phyloP scores from a whole-genome alignment of 1,140 invertebrate species.

The Brachionus paranguensis region DNA sequence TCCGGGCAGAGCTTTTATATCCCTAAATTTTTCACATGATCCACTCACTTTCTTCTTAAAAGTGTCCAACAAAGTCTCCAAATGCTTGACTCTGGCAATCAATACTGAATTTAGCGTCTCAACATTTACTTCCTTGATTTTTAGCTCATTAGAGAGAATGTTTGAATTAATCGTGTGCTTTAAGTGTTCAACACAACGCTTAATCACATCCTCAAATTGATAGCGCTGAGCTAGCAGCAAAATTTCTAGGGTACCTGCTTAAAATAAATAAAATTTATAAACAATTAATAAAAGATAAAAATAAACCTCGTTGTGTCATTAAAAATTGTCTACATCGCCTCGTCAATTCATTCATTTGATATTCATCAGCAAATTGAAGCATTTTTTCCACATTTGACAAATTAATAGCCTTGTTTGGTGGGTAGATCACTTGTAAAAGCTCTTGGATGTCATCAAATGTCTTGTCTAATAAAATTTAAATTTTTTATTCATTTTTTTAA shows the following conservation, averaged over 20 bases:
- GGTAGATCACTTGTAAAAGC: constrained; percentile 49
- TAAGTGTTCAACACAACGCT: constrained; percentile 36
- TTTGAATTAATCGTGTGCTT: constrained; percentile 31
- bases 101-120: constrained; percentile 23
- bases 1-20: constrained; percentile 32
- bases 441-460: constrained; percentile 44
- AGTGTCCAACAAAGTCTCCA: constrained; percentile 35
- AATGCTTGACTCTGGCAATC: constrained; percentile 19
- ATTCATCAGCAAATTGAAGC: constrained; percentile 44
- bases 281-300: not conserved
- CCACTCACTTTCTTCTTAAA: constrained; percentile 34
- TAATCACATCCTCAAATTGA: constrained; percentile 38
- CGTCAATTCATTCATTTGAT: constrained; percentile 47
- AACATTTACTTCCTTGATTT: constrained; percentile 26
- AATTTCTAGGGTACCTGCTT: constrained; percentile 7
- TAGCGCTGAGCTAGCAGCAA: constrained; percentile 37
- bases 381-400: constrained; percentile 41
- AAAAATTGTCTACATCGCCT: constrained; percentile 47
- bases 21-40: constrained; percentile 38
- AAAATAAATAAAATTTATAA: not conserved
- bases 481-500: not conserved
- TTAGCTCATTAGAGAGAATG: constrained; percentile 8
- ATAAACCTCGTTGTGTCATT: constrained; percentile 41
- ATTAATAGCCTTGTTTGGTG: constrained; percentile 47
- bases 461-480: not conserved